These are phyloP conservation scores for Oeneis ivallda DNA, from an alignment of 2,888 invertebrate genomes.

Conservation along the genomic window DNA sequence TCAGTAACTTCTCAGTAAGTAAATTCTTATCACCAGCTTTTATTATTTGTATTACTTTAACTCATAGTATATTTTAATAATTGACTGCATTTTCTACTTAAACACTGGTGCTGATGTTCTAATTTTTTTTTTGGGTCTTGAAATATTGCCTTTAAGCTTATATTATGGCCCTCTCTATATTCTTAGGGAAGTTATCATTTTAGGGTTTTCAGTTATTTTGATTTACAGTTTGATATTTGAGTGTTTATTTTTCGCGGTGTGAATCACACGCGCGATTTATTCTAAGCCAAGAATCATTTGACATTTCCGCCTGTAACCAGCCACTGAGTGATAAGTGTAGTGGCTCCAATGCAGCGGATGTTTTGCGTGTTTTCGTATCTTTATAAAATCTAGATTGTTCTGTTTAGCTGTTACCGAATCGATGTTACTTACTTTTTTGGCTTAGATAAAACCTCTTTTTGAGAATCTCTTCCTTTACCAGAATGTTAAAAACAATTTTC, in stretches of 20 bases:
- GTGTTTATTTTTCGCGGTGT: conserved; percentile 30
- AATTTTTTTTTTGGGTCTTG: too few relatives aligned
- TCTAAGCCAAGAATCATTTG: conserved; percentile 40
- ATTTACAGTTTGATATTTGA: conserved; percentile 1
- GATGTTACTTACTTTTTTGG: background rate
- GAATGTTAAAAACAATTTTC: background rate
- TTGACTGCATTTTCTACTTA: too few relatives aligned
- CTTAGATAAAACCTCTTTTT: background rate
- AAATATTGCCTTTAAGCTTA: too few relatives aligned
- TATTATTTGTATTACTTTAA: too few relatives aligned
- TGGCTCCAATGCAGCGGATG: conserved; percentile 38
- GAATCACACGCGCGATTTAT: conserved; percentile 53
- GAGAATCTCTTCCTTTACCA: background rate
- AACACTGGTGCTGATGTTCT: too few relatives aligned
- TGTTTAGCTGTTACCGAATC: background rate
- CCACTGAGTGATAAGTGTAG: conserved; percentile 38
- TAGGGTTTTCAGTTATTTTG: background rate
- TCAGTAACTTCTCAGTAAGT: too few relatives aligned
- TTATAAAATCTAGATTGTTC: conserved; percentile 24
- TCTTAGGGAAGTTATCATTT: too few relatives aligned
- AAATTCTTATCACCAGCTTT: too few relatives aligned
- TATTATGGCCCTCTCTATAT: too few relatives aligned
- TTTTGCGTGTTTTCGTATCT: conserved; percentile 43
- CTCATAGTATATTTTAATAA: too few relatives aligned
- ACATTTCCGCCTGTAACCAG: conserved; percentile 48